phyloP scores from a whole-genome alignment of 2,888 invertebrate genomes.

The Opisthograptis luteolata region DNA sequence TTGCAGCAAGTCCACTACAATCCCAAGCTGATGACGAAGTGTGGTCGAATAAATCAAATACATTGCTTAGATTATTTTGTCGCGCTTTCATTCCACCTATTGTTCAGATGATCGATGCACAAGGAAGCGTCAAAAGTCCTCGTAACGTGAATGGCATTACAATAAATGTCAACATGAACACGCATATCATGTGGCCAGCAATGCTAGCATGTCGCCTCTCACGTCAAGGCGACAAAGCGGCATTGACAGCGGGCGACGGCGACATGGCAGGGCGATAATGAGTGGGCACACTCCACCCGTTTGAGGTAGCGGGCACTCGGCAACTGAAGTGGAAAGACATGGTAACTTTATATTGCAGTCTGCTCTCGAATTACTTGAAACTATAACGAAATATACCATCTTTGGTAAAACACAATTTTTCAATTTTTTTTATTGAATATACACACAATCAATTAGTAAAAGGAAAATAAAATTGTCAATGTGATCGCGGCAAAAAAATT shows the following conservation, averaged over 20 bases:
- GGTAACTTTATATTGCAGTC: not conserved
- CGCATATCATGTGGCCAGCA: not conserved
- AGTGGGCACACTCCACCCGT: constrained; percentile 14
- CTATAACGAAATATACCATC: too few relatives aligned
- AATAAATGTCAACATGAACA: constrained; percentile 10
- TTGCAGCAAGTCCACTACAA: too few relatives aligned
- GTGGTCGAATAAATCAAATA: too few relatives aligned
- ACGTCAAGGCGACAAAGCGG: constrained; percentile 24
- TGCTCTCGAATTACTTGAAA: not conserved
- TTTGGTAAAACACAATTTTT: too few relatives aligned
- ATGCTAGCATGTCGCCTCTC: constrained; percentile 6
- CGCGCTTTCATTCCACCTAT: too few relatives aligned
- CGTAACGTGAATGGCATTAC: constrained; percentile 9
- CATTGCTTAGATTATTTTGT: too few relatives aligned
- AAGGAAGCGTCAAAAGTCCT: constrained; percentile 1
- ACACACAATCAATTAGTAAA: too few relatives aligned
- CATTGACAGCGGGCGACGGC: constrained; percentile 24
- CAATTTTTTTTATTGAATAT: too few relatives aligned
- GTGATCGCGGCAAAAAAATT: too few relatives aligned
- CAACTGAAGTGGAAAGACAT: not conserved
- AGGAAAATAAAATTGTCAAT: too few relatives aligned
- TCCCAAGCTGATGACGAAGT: too few relatives aligned
- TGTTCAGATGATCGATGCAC: not conserved
- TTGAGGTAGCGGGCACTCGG: constrained; percentile 5
- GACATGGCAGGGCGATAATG: constrained; percentile 27